Percentiles rank a stretch among this genome's conserved stretches.
phyloP scores from a whole-genome alignment of 2,888 invertebrate genomes.

The Oligia latruncula region DNA sequence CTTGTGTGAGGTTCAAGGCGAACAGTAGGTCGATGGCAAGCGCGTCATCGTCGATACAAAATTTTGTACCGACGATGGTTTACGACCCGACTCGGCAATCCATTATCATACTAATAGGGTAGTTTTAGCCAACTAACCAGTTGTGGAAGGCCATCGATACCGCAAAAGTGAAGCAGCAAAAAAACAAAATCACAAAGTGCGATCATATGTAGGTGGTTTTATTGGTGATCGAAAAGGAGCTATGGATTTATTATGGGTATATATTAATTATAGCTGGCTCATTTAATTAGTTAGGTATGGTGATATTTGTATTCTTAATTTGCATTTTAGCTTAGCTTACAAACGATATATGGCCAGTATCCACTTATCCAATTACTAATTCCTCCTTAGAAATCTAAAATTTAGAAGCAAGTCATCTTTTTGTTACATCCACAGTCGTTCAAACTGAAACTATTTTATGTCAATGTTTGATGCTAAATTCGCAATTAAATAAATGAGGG shows the following conservation, averaged over 20 bases:
- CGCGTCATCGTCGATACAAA: constrained; percentile 59
- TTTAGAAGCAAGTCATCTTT: not conserved
- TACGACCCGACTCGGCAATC: constrained; percentile 75
- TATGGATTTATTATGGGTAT: constrained; percentile 46
- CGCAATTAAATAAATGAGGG: not conserved
- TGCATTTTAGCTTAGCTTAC: not conserved
- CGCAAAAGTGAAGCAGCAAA: constrained; percentile 58
- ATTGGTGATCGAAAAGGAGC: constrained; percentile 39
- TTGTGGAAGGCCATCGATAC: constrained; percentile 68
- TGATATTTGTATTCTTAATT: not conserved
- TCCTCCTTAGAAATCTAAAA: not conserved
- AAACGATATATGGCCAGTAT: not conserved
- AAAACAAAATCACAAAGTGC: constrained; percentile 54
- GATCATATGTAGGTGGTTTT: constrained; percentile 56
- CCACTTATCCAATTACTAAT: not conserved
- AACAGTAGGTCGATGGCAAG: constrained; percentile 51
- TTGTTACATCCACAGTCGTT: not conserved
- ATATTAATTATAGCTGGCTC: constrained; percentile 28
- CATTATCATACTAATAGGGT: constrained; percentile 86
- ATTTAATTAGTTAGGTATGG: constrained; percentile 16
- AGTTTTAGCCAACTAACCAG: constrained; percentile 77
- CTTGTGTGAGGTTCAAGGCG: constrained; percentile 68
- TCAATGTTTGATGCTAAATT: not conserved
- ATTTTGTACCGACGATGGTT: constrained; percentile 69
- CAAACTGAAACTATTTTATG: not conserved